Evolutionary conservation across 2,113 vertebrate genomes (phyloP).

Genomic region (Regulus satrapa): DNA sequence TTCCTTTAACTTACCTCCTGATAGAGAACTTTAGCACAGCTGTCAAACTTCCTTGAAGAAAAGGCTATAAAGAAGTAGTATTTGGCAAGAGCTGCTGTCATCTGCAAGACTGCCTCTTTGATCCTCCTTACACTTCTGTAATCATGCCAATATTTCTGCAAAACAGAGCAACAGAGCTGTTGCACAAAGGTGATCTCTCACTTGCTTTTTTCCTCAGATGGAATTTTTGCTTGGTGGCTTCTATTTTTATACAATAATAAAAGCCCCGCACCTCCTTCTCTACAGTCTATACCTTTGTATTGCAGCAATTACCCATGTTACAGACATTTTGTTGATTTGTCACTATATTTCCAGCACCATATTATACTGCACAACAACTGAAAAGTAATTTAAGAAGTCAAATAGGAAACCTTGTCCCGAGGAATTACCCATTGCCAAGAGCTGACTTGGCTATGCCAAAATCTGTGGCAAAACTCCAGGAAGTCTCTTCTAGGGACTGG

Average conservation of each 20-base stretch:
- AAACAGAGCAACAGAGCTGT: background rate
- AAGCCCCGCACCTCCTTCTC: background rate
- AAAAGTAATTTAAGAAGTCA: background rate
- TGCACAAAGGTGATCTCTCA: background rate
- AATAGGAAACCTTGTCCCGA: background rate
- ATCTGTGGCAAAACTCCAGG: background rate
- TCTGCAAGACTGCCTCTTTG: constrained; percentile 34
- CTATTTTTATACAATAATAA: background rate
- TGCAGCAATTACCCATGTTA: background rate
- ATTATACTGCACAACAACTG: background rate
- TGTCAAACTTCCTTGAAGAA: constrained; percentile 22
- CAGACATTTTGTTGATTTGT: background rate
- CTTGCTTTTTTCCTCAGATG: background rate
- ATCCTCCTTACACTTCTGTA: constrained; percentile 36
- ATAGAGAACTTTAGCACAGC: background rate
- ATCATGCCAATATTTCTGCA: constrained; percentile 42
- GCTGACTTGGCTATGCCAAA: background rate
- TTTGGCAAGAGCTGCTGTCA: constrained; percentile 41
- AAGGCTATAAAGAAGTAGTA: background rate
- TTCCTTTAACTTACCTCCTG: background rate
- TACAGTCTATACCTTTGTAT: background rate
- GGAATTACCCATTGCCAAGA: background rate
- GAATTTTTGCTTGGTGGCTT: background rate
- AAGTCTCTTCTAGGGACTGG: background rate
- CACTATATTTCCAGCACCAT: background rate